A percentile compares a stretch with the other conserved stretches of the same genome.
Conservation (phyloP, 2,888 invertebrate species). For the Hydrotaea diabolus region DNA sequence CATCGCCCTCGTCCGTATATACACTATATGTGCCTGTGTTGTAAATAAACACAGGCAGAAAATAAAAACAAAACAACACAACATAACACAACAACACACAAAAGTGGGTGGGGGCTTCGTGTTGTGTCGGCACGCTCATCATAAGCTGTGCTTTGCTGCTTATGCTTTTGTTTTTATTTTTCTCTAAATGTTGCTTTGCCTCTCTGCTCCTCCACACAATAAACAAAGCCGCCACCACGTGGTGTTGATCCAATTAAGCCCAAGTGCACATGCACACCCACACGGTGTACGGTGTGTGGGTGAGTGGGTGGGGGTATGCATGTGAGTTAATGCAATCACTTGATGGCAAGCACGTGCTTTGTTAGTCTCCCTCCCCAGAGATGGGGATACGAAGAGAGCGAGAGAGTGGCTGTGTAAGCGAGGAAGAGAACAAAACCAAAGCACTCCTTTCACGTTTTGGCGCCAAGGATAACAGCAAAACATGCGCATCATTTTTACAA, state of each 20-base stretch:
- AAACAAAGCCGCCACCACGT: conserved; percentile 71
- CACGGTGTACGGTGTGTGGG: not conserved
- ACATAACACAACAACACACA: conserved; percentile 44
- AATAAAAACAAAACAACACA: conserved; percentile 53
- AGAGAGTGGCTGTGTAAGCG: too few species aligned
- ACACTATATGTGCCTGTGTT: conserved; percentile 12
- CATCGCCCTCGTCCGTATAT: not conserved
- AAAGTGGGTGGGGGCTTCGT: conserved; percentile 66
- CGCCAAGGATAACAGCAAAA: conserved; percentile 62
- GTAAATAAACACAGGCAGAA: conserved; percentile 65
- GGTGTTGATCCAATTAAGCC: conserved; percentile 76
- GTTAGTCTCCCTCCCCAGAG: not conserved
- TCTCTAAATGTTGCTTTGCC: conserved; percentile 10
- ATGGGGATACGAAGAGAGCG: too few species aligned
- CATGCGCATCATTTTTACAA: conserved; percentile 60
- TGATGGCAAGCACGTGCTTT: conserved; percentile 67
- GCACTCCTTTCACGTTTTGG: conserved; percentile 45
- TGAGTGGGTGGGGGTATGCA: conserved; percentile 43
- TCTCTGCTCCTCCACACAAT: conserved; percentile 51
- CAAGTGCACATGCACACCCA: too few species aligned
- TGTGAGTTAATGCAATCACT: conserved; percentile 69
- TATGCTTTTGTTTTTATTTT: conserved; percentile 29
- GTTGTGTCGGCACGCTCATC: not conserved
- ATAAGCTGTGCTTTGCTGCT: conserved; percentile 17
- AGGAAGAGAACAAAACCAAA: too few species aligned